Conservation (phyloP, 2,113 vertebrate genomes). For the Tachuris rubrigastra region DNA sequence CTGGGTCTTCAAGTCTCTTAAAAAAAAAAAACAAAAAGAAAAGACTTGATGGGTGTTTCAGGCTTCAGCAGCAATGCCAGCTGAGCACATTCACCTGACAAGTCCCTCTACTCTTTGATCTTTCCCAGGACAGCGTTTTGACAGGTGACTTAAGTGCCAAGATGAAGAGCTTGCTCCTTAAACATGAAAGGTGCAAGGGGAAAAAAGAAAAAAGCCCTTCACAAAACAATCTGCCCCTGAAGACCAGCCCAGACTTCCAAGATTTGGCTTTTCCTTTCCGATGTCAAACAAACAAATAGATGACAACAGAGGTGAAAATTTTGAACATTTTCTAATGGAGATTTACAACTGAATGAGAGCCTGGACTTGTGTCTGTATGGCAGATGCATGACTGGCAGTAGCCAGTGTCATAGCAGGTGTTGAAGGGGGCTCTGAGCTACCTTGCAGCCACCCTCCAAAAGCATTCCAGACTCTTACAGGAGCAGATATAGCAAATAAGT, state of each 20-base stretch:
- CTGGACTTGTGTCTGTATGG: background rate
- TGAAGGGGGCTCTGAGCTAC: background rate
- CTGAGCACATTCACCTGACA: constrained; percentile 9
- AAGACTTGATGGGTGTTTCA: background rate
- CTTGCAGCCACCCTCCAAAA: background rate
- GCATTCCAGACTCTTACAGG: background rate
- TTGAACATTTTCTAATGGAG: background rate
- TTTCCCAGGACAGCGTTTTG: background rate
- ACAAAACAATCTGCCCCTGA: background rate
- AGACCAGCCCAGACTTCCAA: background rate
- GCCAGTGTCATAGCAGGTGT: background rate
- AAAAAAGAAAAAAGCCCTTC: background rate
- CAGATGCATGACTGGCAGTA: background rate
- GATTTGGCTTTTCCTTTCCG: background rate
- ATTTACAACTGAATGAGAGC: background rate
- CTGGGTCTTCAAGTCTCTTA: background rate
- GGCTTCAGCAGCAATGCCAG: background rate
- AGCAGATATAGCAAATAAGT: background rate
- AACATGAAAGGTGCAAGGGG: background rate
- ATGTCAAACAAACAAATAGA: background rate
- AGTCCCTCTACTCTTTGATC: background rate
- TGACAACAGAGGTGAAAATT: background rate
- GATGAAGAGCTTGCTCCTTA: background rate
- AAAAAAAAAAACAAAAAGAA: background rate
- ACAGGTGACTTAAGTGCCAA: background rate